phyloP scores from a whole-genome alignment of 2,888 invertebrate species.

The Nephrotoma flavescens region DNA sequence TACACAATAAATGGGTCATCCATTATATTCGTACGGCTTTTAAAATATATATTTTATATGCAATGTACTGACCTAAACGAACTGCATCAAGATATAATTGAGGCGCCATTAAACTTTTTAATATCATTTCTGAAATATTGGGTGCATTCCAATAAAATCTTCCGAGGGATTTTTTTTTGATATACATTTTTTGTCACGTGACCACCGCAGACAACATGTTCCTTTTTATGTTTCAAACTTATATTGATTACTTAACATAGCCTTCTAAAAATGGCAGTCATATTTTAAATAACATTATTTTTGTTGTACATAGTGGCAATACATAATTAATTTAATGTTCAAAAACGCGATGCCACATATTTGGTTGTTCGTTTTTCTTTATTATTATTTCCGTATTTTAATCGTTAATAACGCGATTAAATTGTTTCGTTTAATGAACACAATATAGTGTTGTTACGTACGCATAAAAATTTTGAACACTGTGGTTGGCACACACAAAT shows the following conservation, averaged over 20 bases:
- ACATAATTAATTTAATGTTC: background rate
- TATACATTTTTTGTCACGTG: background rate
- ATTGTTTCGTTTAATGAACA: background rate
- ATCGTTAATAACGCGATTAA: background rate
- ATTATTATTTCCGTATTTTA: background rate
- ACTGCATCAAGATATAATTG: background rate
- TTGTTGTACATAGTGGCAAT: background rate
- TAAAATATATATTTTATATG: no score
- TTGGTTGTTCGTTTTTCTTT: background rate
- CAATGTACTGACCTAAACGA: no score
- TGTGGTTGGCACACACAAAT: background rate
- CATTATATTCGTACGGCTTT: no score
- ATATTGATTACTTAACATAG: background rate
- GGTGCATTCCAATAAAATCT: background rate
- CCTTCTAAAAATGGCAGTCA: background rate
- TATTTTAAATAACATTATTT: background rate
- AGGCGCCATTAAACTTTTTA: background rate
- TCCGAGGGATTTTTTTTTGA: background rate
- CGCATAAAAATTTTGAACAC: background rate
- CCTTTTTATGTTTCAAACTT: background rate
- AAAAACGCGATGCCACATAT: background rate
- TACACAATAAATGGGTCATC: background rate
- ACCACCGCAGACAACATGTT: background rate
- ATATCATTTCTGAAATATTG: background rate
- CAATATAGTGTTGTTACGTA: background rate